Evolutionary conservation across 2,888 invertebrate species (phyloP).

Genomic region (Eurois occulta): DNA sequence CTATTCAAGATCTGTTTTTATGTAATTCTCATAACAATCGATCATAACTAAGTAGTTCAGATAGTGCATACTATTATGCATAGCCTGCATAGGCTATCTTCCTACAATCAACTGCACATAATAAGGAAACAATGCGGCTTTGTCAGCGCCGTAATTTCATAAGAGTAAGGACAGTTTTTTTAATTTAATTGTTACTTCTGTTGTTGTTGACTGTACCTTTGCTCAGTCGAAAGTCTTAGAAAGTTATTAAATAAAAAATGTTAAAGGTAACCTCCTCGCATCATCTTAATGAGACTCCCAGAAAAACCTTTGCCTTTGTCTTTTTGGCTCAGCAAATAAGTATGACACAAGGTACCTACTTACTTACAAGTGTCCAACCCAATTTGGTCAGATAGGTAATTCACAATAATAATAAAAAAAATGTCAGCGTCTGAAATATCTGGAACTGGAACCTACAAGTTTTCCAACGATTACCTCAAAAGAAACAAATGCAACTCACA

Average conservation of each 20-base stretch:
- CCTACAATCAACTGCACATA: neutral
- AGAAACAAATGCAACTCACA: slow-evolving; percentile 15
- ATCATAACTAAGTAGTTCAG: neutral
- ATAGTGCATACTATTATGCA: neutral
- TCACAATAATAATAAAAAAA: neutral
- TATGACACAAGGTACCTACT: neutral
- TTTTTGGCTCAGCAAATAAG: neutral
- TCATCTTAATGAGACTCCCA: neutral
- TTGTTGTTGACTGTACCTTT: neutral
- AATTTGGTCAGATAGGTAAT: neutral
- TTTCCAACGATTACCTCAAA: slow-evolving; percentile 22
- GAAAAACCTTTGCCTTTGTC: neutral
- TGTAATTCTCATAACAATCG: neutral
- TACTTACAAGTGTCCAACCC: too few species aligned
- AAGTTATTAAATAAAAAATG: neutral
- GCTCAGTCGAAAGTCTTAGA: neutral
- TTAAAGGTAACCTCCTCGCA: neutral
- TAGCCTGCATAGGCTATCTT: neutral
- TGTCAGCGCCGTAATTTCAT: neutral
- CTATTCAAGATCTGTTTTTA: neutral
- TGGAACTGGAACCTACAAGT: slow-evolving; percentile 2
- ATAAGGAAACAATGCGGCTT: neutral
- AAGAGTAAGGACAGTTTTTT: neutral
- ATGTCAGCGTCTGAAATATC: neutral
- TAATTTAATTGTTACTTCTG: neutral